Base-by-base conservation (phyloP, 2,797 vertebrate species). In the Euthynnus affinis region DNA sequence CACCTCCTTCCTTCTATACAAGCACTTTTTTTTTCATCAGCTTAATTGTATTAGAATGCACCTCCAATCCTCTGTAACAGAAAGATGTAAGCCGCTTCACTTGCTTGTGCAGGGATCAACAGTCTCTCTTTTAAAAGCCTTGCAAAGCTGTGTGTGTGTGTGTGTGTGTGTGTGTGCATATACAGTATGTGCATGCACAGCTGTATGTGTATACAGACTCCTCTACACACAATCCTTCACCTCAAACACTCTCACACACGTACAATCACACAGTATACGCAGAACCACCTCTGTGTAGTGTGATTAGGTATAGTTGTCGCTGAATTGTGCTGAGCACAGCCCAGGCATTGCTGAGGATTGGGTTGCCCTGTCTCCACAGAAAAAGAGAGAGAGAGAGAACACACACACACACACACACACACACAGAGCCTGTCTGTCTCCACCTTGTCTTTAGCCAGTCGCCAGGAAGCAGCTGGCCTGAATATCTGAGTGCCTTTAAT, bases 401-500 rank as follows among this genome's bases (percentile, higher is more conserved):
- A 72, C 74, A 80, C 73, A 74, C 68, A 82, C 81, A 69, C 72
- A 69, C 69, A 75, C 69, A 81, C 71, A 85, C 80, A 87, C 79
- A 76, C 87, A 74, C 74, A 82, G 37, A 85, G 85, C 72, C 83
- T 94, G 94, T 96, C 96, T 97, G 95, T 96, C 96, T 93, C 94
- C 96, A 97, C 96, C 91, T 95, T 88, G 83, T 96, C 96, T 94
- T 96, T 91, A 94, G 95, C 95, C 94, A 92, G 95, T 95, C 89
- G 89, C 93, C 95, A 94, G 94, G 94, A 95, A 96, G 96, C 97
- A 98, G 97, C 96, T 97, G 97, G 96, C 88, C 92, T 94, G 96
- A 96, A 97, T 97, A 95, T 94, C 91, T 97, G 94, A 96, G 96
- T 93, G 94, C 92, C 94, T 95, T 94, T 96, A 97, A 97, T 97